These are phyloP conservation scores for Sebastes fasciatus DNA, from an alignment of 2,113 vertebrate species.

Conservation along the genomic window DNA sequence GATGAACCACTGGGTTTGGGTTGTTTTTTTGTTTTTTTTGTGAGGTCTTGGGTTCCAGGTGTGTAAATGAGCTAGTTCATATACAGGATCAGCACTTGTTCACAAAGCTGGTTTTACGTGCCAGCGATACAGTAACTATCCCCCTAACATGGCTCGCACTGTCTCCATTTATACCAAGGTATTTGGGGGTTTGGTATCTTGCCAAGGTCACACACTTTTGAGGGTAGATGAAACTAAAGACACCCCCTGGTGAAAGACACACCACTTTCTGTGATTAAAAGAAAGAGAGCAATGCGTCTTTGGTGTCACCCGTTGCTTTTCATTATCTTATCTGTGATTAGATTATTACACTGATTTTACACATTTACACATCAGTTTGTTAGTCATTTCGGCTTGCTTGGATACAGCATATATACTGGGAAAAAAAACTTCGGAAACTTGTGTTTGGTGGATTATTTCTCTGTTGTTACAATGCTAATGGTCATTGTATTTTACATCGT, in stretches of 20 bases:
- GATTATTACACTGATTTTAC: neutral
- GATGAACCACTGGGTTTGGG: neutral
- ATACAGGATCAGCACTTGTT: neutral
- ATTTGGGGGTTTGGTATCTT: neutral
- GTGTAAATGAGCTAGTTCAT: neutral
- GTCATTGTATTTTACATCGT: too few relatives aligned
- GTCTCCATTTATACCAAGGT: slow-evolving; percentile 13
- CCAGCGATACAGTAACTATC: neutral
- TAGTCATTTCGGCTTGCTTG: neutral
- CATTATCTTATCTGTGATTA: neutral
- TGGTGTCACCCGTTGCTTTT: neutral
- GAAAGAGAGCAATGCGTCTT: neutral
- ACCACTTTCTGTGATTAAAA: neutral
- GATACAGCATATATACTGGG: too few relatives aligned
- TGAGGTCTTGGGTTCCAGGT: slow-evolving; percentile 7
- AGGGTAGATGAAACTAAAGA: neutral
- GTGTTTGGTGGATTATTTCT: too few relatives aligned
- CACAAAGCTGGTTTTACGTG: slow-evolving; percentile 13
- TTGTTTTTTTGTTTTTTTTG: neutral
- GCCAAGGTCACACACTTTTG: neutral
- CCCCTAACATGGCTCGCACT: neutral
- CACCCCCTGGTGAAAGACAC: neutral
- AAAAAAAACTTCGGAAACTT: too few relatives aligned
- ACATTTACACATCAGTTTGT: neutral
- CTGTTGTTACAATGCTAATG: too few relatives aligned